A percentile compares a stretch with the other conserved stretches of the same genome.
phyloP scores from a whole-genome alignment of 2,113 vertebrate genomes.

The Pseudopipra pipra region DNA sequence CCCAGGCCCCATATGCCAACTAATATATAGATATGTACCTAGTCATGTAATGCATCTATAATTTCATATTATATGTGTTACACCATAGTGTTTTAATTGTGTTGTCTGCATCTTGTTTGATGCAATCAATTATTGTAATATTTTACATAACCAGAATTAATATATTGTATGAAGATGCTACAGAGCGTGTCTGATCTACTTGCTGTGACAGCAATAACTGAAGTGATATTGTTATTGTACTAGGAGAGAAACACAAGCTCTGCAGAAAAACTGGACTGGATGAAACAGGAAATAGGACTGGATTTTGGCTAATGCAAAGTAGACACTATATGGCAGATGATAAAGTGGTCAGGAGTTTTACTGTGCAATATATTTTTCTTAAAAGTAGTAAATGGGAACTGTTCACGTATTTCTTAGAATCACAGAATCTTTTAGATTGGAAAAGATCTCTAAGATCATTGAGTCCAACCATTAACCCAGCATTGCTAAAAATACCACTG shows the following conservation, averaged over 20 bases:
- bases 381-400: not conserved
- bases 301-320: not conserved
- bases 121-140: not conserved
- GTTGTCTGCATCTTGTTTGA: not conserved
- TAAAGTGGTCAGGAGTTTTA: not conserved
- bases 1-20: not conserved
- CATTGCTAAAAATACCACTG: no score
- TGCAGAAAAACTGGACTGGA: conserved; percentile 16
- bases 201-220: not conserved
- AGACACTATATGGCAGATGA: not conserved
- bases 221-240: not conserved
- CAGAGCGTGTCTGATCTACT: not conserved
- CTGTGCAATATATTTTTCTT: not conserved
- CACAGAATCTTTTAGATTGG: not conserved
- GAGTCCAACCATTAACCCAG: accelerated
- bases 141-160: conserved; percentile 27
- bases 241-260: not conserved
- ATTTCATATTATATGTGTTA: not conserved
- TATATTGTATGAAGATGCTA: not conserved
- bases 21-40: not conserved
- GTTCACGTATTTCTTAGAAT: not conserved
- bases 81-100: not conserved
- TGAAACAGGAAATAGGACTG: not conserved
- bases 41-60: not conserved
- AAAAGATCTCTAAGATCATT: not conserved